Percentiles rank a stretch among this genome's conserved stretches.
Conservation (phyloP, 2,113 vertebrate genomes). For the Smithornis capensis region DNA sequence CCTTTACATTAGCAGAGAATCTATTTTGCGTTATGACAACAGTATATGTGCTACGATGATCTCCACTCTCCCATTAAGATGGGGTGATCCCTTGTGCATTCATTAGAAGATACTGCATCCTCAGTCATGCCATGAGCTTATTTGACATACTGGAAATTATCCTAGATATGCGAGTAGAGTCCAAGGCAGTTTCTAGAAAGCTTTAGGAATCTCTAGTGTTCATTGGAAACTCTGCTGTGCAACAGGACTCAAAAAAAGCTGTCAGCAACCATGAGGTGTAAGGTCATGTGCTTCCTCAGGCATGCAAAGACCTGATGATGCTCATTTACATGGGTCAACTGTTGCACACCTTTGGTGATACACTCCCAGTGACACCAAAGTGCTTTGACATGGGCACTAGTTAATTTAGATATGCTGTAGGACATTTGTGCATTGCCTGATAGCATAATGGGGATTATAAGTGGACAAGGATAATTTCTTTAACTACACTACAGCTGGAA, state of each 20-base stretch:
- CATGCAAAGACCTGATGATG: neutral
- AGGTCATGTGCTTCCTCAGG: neutral
- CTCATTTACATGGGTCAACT: neutral
- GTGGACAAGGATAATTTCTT: neutral
- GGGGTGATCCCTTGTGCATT: neutral
- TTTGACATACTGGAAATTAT: neutral
- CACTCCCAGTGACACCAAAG: neutral
- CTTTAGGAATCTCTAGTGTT: neutral
- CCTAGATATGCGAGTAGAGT: neutral
- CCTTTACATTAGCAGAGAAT: neutral
- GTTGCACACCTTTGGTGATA: neutral
- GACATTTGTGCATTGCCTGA: neutral
- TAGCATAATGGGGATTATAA: neutral
- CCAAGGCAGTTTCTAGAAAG: neutral
- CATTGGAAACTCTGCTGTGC: neutral
- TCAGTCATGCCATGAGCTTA: neutral
- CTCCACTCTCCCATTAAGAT: neutral
- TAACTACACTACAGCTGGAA: neutral
- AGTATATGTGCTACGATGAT: neutral
- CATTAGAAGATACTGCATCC: neutral
- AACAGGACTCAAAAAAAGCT: neutral
- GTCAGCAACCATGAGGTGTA: neutral
- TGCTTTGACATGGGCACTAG: neutral
- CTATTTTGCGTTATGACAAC: neutral
- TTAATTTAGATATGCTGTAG: neutral